Conservation (phyloP, 1,140 invertebrate species). For the Papilio helenus region DNA sequence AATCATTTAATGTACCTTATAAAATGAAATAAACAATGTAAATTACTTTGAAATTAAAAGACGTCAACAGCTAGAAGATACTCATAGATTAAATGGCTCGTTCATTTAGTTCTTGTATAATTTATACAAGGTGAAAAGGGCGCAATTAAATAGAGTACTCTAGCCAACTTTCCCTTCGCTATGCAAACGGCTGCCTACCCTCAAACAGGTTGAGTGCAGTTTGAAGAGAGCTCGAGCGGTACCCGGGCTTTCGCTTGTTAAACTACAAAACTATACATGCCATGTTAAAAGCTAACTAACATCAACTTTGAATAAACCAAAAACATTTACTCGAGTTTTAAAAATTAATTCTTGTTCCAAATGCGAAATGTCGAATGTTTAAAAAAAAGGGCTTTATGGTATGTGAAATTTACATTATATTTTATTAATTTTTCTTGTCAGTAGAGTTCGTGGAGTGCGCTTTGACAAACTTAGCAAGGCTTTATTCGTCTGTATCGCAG, state of each 20-base stretch:
- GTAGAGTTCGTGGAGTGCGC: too few relatives aligned
- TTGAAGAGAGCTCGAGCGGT: conserved; percentile 28
- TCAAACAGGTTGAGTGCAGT: conserved; percentile 32
- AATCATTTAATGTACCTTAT: background rate
- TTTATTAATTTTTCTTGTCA: background rate
- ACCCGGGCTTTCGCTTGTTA: conserved; percentile 13
- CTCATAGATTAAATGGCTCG: background rate
- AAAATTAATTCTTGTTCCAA: background rate
- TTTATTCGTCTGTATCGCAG: background rate
- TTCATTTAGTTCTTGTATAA: background rate
- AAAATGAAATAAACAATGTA: background rate
- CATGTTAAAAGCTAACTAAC: conserved; percentile 13
- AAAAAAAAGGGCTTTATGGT: too few relatives aligned
- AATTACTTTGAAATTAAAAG: background rate
- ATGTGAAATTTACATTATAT: background rate
- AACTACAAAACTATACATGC: conserved; percentile 27
- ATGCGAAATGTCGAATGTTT: too few relatives aligned
- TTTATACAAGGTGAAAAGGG: conserved; percentile 3
- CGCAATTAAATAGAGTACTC: conserved; percentile 29
- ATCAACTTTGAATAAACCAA: conserved; percentile 11
- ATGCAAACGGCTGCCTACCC: conserved; percentile 31
- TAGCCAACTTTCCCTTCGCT: conserved; percentile 22
- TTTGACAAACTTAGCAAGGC: background rate
- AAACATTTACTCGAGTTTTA: background rate
- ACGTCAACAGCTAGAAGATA: background rate